These are phyloP conservation scores for Brachyptera risi DNA, from an alignment of 2,888 invertebrate species.

Conservation along the genomic window DNA sequence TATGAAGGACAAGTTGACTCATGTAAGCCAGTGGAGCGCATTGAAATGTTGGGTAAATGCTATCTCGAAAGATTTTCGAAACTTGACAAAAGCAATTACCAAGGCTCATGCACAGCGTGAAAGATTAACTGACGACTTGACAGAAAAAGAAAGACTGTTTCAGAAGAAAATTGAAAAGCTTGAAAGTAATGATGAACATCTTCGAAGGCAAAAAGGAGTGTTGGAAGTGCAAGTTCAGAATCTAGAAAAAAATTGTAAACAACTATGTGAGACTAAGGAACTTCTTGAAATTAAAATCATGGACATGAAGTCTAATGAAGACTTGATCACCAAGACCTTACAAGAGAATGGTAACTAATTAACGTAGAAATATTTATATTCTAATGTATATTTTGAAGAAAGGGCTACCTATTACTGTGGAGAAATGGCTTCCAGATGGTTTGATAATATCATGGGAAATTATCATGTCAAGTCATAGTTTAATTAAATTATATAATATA, in stretches of 20 bases:
- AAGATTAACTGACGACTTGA: neutral
- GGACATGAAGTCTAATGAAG: neutral
- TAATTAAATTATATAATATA: too few species aligned
- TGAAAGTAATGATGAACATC: neutral
- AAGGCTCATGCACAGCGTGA: too few species aligned
- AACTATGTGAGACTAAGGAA: neutral
- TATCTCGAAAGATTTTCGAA: neutral
- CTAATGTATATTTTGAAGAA: too few species aligned
- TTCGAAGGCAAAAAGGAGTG: neutral
- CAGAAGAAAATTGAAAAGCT: neutral
- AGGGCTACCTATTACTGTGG: too few species aligned
- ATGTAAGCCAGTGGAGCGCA: conserved; percentile 15
- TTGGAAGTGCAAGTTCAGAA: too few species aligned
- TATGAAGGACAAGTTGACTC: neutral
- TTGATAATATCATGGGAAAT: too few species aligned
- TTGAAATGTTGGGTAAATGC: conserved; percentile 3
- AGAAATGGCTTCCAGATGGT: too few species aligned
- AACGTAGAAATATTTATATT: too few species aligned
- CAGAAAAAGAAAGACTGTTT: neutral
- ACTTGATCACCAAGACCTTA: neutral
- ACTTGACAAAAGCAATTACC: neutral
- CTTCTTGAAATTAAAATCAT: neutral
- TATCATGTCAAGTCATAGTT: too few species aligned
- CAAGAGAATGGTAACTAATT: too few species aligned
- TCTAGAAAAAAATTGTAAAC: neutral